phyloP scores from a whole-genome alignment of 2,113 vertebrate species.

The Rhinichthys klamathensis region DNA sequence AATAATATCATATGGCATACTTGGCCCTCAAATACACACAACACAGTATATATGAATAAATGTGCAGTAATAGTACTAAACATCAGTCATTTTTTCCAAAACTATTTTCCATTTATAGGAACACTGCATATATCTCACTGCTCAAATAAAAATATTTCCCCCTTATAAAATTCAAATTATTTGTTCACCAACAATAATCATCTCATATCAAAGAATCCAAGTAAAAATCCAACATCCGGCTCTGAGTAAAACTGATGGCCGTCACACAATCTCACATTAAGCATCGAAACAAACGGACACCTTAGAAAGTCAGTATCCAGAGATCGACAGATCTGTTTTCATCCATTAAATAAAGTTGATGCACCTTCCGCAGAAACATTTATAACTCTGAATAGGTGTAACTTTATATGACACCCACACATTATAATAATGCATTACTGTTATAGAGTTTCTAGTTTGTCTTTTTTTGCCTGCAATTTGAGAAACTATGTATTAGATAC shows the following conservation, averaged over 20 bases:
- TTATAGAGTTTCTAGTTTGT: neutral
- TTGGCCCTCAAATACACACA: conserved; percentile 40
- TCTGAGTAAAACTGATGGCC: conserved; percentile 12
- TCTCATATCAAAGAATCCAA: conserved; percentile 51
- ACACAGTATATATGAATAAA: conserved; percentile 49
- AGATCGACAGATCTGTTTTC: neutral
- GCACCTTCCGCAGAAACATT: conserved; percentile 11
- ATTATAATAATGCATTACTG: conserved; percentile 14
- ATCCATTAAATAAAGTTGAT: conserved; percentile 16
- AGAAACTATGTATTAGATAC: neutral
- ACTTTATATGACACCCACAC: neutral
- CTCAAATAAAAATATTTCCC: conserved; percentile 77
- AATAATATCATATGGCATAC: conserved; percentile 55
- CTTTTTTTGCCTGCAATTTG: conserved; percentile 14
- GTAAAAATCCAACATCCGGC: conserved; percentile 47
- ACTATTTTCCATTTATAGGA: conserved; percentile 56
- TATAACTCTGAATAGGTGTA: conserved; percentile 11
- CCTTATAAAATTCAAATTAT: conserved; percentile 78
- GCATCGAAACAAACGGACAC: conserved; percentile 22
- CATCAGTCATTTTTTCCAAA: conserved; percentile 50
- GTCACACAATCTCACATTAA: conserved; percentile 8
- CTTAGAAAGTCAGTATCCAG: neutral
- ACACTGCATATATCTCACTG: conserved; percentile 64
- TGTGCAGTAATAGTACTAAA: conserved; percentile 57
- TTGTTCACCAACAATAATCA: conserved; percentile 48